Conservation (phyloP, 2,113 vertebrate genomes). For the Muscicapa adusta region DNA sequence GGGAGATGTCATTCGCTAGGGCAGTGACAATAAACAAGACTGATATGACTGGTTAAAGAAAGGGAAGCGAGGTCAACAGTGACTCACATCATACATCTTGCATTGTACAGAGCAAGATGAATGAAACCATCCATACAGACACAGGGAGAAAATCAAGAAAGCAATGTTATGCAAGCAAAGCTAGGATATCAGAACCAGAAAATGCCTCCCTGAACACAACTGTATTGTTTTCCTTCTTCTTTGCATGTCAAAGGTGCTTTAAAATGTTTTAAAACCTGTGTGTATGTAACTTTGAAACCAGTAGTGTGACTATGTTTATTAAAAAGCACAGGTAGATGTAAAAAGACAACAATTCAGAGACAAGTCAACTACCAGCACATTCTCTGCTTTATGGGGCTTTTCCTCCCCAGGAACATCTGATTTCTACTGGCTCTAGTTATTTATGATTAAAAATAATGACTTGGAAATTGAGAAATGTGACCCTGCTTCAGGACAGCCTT, state of each 20-base stretch:
- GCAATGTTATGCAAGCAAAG: neutral
- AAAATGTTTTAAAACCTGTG: neutral
- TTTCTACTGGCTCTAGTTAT: neutral
- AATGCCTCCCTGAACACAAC: neutral
- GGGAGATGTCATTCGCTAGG: neutral
- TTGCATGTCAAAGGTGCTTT: neutral
- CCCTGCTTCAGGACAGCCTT: neutral
- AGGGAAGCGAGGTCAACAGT: neutral
- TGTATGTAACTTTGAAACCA: neutral
- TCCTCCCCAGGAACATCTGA: neutral
- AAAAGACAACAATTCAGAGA: neutral
- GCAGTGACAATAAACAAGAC: neutral
- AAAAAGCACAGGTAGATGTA: neutral
- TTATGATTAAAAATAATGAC: neutral
- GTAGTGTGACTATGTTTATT: rapidly evolving
- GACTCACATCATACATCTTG: neutral
- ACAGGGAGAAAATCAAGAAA: neutral
- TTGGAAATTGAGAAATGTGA: neutral
- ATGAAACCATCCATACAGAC: neutral
- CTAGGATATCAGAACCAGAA: neutral
- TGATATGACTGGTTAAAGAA: neutral
- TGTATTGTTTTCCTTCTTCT: neutral
- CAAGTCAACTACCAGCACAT: neutral
- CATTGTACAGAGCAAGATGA: neutral
- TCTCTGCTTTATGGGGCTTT: neutral